phyloP scores from a whole-genome alignment of 1,140 invertebrate species.

The Popillia japonica region DNA sequence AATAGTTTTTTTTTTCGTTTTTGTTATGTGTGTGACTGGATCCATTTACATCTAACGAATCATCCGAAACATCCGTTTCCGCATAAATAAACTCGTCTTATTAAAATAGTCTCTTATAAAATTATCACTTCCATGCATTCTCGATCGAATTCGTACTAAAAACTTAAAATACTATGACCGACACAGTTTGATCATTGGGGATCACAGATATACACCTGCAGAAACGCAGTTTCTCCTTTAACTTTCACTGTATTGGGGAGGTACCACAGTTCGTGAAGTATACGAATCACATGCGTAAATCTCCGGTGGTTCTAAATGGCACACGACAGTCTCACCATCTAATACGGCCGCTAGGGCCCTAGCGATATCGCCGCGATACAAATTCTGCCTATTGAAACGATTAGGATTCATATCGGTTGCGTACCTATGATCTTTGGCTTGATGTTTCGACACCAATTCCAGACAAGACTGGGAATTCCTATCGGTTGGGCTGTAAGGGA shows the following conservation, averaged over 20 bases:
- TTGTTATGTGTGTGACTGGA: constrained; percentile 41
- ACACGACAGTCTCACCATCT: constrained; percentile 84
- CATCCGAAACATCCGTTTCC: constrained; percentile 55
- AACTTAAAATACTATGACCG: constrained; percentile 59
- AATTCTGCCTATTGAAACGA: constrained; percentile 62
- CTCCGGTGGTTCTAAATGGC: constrained; percentile 75
- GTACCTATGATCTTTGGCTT: constrained; percentile 64
- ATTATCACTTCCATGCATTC: constrained; percentile 27
- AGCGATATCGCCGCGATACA: constrained; percentile 67
- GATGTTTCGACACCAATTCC: constrained; percentile 53
- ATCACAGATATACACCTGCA: constrained; percentile 62
- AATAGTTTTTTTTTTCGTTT: no score
- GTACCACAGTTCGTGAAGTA: constrained; percentile 56
- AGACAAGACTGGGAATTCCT: constrained; percentile 48
- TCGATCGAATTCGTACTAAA: constrained; percentile 50
- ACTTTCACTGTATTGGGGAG: constrained; percentile 60
- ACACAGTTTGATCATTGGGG: constrained; percentile 59
- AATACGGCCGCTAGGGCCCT: constrained; percentile 78
- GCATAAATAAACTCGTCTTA: constrained; percentile 53
- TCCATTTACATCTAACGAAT: constrained; percentile 57
- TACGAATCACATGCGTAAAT: constrained; percentile 56
- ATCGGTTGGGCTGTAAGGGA: constrained; percentile 59
- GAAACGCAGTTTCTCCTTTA: constrained; percentile 57
- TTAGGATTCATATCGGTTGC: constrained; percentile 64
- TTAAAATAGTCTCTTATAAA: constrained; percentile 53